Percentiles rank a stretch among this genome's conserved stretches.
Evolutionary conservation across 2,113 vertebrate species (phyloP).

Genomic region (Clarias gariepinus): DNA sequence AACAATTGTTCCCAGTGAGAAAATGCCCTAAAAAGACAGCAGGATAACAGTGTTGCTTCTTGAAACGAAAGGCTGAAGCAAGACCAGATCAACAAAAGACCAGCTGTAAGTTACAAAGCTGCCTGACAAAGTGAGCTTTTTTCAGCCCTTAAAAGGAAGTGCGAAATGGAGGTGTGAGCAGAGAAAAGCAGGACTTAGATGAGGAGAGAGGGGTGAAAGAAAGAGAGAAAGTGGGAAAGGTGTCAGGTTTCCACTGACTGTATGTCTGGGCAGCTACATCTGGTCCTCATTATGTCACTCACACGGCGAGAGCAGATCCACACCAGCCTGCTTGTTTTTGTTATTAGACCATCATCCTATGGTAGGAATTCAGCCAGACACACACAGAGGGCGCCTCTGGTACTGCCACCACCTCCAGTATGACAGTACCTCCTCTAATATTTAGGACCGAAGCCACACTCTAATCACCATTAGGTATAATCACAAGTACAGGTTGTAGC

Average conservation of each 20-base stretch:
- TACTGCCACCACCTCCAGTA: conserved; percentile 5
- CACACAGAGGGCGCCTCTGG: conserved; percentile 49
- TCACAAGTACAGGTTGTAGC: conserved; percentile 19
- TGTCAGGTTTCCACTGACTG: conserved; percentile 78
- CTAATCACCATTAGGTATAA: conserved; percentile 30
- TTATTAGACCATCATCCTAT: conserved; percentile 74
- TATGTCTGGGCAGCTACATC: conserved; percentile 77
- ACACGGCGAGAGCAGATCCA: conserved; percentile 74
- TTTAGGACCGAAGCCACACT: background rate
- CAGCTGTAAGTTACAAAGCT: conserved; percentile 26
- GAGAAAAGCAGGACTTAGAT: conserved; percentile 27
- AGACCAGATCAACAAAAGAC: background rate
- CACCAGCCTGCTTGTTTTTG: conserved; percentile 77
- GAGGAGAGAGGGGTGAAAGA: conserved; percentile 52
- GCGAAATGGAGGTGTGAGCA: conserved; percentile 20
- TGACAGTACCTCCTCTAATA: conserved; percentile 15
- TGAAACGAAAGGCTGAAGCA: background rate
- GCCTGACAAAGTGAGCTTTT: conserved; percentile 27
- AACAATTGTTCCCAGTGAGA: too few species aligned
- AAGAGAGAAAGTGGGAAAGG: conserved; percentile 51
- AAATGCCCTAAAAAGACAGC: background rate
- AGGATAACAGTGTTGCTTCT: conserved; percentile 17
- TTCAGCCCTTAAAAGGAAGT: conserved; percentile 34
- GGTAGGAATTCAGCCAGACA: conserved; percentile 65
- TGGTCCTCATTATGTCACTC: conserved; percentile 80